A percentile compares a stretch with the other conserved stretches of the same genome.
These are phyloP conservation scores for Hemaris fuciformis DNA, from an alignment of 2,888 invertebrate genomes.

Conservation along the genomic window DNA sequence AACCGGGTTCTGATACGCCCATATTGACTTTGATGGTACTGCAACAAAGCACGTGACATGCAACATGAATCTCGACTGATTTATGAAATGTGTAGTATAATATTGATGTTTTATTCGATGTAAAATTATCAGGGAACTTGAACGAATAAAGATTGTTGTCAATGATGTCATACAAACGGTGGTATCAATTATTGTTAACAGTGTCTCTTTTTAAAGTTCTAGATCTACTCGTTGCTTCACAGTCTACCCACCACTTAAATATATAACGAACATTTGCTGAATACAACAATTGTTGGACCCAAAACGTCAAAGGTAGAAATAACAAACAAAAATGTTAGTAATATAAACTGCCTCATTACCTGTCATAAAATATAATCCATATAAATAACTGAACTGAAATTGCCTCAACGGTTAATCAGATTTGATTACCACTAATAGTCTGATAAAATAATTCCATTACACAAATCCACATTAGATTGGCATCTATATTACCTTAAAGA, in stretches of 20 bases:
- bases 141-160: too few species aligned
- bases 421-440: slow-evolving; percentile 7
- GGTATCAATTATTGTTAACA: too few species aligned
- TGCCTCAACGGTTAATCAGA: slow-evolving; percentile 2
- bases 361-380: background rate
- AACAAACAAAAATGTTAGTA: background rate
- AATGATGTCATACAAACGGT: too few species aligned
- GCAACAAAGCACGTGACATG: background rate
- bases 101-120: too few species aligned
- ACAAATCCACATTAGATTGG: slow-evolving; percentile 8
- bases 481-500: slow-evolving; percentile 9
- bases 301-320: background rate
- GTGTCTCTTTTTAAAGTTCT: too few species aligned
- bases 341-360: background rate
- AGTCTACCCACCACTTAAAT: too few species aligned
- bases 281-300: too few species aligned
- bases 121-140: too few species aligned
- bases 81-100: background rate
- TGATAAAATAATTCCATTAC: slow-evolving; percentile 9
- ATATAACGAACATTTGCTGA: too few species aligned
- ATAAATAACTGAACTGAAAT: background rate
- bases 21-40: slow-evolving; percentile 33
- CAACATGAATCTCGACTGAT: slow-evolving; percentile 7
- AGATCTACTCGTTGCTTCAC: too few species aligned
- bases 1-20: slow-evolving; percentile 72